Evolutionary conservation across 2,888 invertebrate genomes (phyloP), one percentile per base, ranked within the genome.

Genomic region (Horisme vitalbata): DNA sequence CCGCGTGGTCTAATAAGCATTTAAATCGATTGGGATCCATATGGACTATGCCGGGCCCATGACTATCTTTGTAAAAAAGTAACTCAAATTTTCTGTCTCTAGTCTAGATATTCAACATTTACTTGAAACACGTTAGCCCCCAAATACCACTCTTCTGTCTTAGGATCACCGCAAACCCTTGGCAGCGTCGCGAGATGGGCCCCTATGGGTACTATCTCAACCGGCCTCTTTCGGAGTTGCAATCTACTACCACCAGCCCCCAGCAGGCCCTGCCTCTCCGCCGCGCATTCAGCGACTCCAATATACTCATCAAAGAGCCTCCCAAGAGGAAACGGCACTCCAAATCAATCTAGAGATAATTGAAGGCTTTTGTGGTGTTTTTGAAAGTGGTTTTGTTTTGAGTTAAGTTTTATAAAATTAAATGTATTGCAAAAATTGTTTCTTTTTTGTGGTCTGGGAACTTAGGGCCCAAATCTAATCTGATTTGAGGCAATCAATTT

Each of bases 171-270:
- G 90, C 91, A 21, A 91, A 87, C 56, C 91, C 91, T 0, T 91
- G 91, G 90, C 79, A 88, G 31, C 82, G 91, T 8, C 90, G 90
- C 11, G 92, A 92, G 70, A 91, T 92, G 79, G 92, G 92, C 4
- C 83, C 91, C n/a, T 90, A 92, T 48, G 92, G 91, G 2, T 92
- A 92, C 67, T 92, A 91, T 63, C 77, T 92, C 14, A 88, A 89
- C 62, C 71, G 91, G 4, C 92, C 92, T 0, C 66, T 77, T 4
- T 59, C 79, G 1, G 65, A 75, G 1, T 52, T 76, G 1, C 73
- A 74, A 10, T 64, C 77, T 0, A 47, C 66, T n/a, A 58, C 69
- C 4, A 61, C 59, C 31, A 14, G 65, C 3, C 47, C 74, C 0
- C 68, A 68, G 11, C 73, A 68, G 23, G 60, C 67, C 2, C 43